phyloP scores from a whole-genome alignment of 1,140 invertebrate species.

The Saxidomus purpurata region DNA sequence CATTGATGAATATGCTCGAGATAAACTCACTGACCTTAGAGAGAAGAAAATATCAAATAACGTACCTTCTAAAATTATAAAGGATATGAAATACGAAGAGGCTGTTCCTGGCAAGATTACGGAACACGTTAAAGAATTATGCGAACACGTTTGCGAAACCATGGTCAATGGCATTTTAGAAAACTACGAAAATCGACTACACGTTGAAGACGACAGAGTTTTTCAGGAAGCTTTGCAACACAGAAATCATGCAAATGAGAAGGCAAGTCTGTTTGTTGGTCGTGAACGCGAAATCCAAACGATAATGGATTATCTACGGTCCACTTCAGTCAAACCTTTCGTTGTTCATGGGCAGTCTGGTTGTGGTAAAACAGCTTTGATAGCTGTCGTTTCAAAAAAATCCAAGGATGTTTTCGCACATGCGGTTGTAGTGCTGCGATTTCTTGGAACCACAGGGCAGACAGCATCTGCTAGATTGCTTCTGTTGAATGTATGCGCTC shows the following conservation, averaged over 20 bases:
- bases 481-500: conserved; percentile 73
- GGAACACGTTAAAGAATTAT: conserved; percentile 3
- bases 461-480: conserved; percentile 71
- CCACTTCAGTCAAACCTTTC: conserved; percentile 76
- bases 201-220: conserved; percentile 77
- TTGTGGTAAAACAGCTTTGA: conserved; percentile 81
- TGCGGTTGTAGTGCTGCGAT: conserved; percentile 72
- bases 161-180: conserved; percentile 36
- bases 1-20: conserved; percentile 46
- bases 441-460: conserved; percentile 77
- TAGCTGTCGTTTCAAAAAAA: conserved; percentile 72
- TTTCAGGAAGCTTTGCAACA: conserved; percentile 97
- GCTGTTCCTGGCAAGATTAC: not conserved
- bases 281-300: conserved; percentile 87
- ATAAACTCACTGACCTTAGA: conserved; percentile 23
- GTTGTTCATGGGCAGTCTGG: conserved; percentile 81
- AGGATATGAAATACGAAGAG: conserved; percentile 24
- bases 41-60: conserved; percentile 15
- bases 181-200: conserved; percentile 86
- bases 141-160: conserved; percentile 48
- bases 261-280: conserved; percentile 93
- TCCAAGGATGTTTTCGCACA: conserved; percentile 29
- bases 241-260: conserved; percentile 97
- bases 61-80: not conserved
- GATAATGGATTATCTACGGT: conserved; percentile 90